phyloP scores from a whole-genome alignment of 2,797 vertebrate species.

The Halcyon smyrnensis region DNA sequence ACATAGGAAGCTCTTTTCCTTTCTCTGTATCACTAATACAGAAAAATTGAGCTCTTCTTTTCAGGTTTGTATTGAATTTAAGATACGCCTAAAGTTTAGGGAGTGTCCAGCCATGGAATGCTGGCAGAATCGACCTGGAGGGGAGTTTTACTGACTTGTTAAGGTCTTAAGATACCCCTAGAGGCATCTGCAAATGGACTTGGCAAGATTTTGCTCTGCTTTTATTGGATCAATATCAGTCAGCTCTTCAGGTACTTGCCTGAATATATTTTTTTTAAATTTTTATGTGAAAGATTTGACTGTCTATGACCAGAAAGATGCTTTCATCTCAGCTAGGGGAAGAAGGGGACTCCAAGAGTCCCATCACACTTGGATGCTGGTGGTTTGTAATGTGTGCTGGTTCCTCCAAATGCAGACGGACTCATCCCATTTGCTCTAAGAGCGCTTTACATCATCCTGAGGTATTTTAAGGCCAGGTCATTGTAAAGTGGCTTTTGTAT shows the following conservation, averaged over 20 bases:
- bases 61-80: background rate
- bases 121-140: rapidly evolving
- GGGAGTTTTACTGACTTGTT: background rate
- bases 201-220: background rate
- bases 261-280: background rate
- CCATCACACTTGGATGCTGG: background rate
- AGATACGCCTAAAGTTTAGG: background rate
- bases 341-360: background rate
- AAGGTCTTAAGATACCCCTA: background rate
- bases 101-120: background rate
- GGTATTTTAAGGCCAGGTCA: conserved; percentile 35
- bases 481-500: conserved; percentile 55
- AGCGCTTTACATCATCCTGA: background rate
- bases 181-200: background rate
- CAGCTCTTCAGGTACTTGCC: background rate
- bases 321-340: background rate
- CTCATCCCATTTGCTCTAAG: background rate
- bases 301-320: background rate
- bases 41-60: background rate
- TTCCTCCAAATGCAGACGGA: background rate
- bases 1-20: background rate
- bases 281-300: background rate
- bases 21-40: background rate
- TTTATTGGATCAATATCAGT: background rate
- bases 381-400: background rate